Conservation (phyloP, 2,888 invertebrate species). For the Lagria hirta region DNA sequence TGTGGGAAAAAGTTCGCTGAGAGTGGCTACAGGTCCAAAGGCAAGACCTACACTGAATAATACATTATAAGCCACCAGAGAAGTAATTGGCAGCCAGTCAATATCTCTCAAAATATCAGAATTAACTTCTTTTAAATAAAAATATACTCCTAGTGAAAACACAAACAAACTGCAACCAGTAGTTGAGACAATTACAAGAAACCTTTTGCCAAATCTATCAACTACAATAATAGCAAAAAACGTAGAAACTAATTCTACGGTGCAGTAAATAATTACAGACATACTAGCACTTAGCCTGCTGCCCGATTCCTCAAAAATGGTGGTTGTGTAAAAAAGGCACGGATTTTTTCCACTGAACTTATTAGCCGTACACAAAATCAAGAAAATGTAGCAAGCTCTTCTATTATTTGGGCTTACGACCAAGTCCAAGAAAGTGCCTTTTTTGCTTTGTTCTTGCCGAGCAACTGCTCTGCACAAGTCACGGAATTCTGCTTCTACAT, state of each 20-base stretch:
- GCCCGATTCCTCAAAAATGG: constrained; percentile 60
- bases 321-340: constrained; percentile 63
- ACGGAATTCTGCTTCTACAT: constrained; percentile 57
- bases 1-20: constrained; percentile 60
- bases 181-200: constrained; percentile 61
- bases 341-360: constrained; percentile 68
- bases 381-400: constrained; percentile 62
- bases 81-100: constrained; percentile 56
- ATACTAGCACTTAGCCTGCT: constrained; percentile 57
- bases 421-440: constrained; percentile 56
- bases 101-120: constrained; percentile 45
- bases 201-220: constrained; percentile 66
- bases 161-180: constrained; percentile 52
- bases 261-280: constrained; percentile 62
- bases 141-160: constrained; percentile 52
- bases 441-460: constrained; percentile 56
- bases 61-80: constrained; percentile 56
- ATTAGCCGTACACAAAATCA: constrained; percentile 62
- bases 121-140: constrained; percentile 53
- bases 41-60: constrained; percentile 58
- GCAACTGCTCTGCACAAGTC: constrained; percentile 44
- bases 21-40: constrained; percentile 56
- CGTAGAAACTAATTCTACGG: constrained; percentile 61
- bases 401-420: constrained; percentile 60
- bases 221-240: constrained; percentile 60